A percentile compares a stretch with the other conserved stretches of the same genome.
phyloP scores from a whole-genome alignment of 2,888 invertebrate genomes.

The Diaprepes abbreviatus region DNA sequence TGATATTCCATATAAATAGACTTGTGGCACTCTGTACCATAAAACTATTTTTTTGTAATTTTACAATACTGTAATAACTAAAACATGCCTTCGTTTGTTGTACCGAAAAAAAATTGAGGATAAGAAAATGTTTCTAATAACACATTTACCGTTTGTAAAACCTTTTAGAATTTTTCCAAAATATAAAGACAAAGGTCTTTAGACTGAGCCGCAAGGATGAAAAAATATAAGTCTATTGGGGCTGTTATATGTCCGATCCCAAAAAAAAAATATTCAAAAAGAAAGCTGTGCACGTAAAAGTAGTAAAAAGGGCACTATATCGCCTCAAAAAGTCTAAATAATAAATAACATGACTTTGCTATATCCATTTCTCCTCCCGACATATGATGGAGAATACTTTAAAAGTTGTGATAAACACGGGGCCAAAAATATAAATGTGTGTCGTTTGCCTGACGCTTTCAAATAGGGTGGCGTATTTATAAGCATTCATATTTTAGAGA shows the following conservation, averaged over 20 bases:
- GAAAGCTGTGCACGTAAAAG: slow-evolving; percentile 1
- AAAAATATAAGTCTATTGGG: neutral
- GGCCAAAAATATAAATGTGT: slow-evolving; percentile 40
- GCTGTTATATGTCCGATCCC: neutral
- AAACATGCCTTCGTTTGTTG: no score
- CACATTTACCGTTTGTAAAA: no score
- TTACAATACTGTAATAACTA: no score
- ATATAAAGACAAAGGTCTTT: neutral
- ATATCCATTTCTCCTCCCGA: slow-evolving; percentile 28
- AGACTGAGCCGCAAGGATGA: no score
- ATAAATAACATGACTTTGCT: slow-evolving; percentile 33
- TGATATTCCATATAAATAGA: no score
- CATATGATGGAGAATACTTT: slow-evolving; percentile 33
- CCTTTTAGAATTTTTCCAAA: no score
- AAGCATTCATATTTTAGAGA: slow-evolving; percentile 34
- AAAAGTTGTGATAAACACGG: slow-evolving; percentile 40
- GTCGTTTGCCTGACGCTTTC: slow-evolving; percentile 38
- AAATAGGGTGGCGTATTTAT: slow-evolving; percentile 44
- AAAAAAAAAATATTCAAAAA: neutral
- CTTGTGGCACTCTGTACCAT: no score
- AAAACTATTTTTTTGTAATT: no score
- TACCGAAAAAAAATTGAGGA: no score
- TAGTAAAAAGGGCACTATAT: slow-evolving; percentile 1
- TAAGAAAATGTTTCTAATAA: no score
- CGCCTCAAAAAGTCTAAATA: slow-evolving; percentile 19